phyloP scores from a whole-genome alignment of 2,113 vertebrate species.

The Cottus gobio region DNA sequence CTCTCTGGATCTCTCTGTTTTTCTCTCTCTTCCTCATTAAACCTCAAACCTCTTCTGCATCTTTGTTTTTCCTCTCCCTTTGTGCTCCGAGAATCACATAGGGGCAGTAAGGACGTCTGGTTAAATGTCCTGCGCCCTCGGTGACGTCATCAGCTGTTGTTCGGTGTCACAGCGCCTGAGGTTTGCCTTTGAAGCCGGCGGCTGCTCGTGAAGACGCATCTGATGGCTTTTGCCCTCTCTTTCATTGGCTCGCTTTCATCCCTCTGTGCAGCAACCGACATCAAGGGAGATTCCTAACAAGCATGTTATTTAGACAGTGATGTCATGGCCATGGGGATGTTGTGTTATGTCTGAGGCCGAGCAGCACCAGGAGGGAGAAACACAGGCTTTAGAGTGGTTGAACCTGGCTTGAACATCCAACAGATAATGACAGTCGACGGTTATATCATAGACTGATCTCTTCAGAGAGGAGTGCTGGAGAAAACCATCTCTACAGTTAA shows the following conservation, averaged over 20 bases:
- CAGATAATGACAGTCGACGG: constrained; percentile 61
- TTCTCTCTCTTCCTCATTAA: constrained; percentile 46
- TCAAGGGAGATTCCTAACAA: constrained; percentile 82
- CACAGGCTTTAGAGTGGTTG: constrained; percentile 61
- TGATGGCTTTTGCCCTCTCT: constrained; percentile 72
- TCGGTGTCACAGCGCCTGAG: constrained; percentile 63
- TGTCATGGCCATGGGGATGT: constrained; percentile 73
- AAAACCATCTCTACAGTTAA: constrained; percentile 13
- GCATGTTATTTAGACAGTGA: constrained; percentile 80
- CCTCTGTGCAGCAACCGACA: constrained; percentile 65
- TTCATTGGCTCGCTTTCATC: constrained; percentile 76
- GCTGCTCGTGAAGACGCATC: constrained; percentile 69
- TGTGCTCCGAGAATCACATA: constrained; percentile 1
- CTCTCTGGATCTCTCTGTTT: constrained; percentile 30
- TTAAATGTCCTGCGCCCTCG: constrained; percentile 41
- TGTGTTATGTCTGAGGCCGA: constrained; percentile 78
- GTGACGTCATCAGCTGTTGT: constrained; percentile 73
- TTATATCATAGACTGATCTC: constrained; percentile 47
- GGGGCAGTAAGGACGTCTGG: constrained; percentile 16
- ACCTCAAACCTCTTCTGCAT: constrained; percentile 45
- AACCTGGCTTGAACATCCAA: constrained; percentile 58
- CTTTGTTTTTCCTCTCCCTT: constrained; percentile 37
- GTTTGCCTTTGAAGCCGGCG: constrained; percentile 74
- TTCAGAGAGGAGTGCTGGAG: background rate
- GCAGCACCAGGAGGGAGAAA: constrained; percentile 62